phyloP scores from a whole-genome alignment of 2,797 vertebrate genomes.

The Hafferia zeledoni region DNA sequence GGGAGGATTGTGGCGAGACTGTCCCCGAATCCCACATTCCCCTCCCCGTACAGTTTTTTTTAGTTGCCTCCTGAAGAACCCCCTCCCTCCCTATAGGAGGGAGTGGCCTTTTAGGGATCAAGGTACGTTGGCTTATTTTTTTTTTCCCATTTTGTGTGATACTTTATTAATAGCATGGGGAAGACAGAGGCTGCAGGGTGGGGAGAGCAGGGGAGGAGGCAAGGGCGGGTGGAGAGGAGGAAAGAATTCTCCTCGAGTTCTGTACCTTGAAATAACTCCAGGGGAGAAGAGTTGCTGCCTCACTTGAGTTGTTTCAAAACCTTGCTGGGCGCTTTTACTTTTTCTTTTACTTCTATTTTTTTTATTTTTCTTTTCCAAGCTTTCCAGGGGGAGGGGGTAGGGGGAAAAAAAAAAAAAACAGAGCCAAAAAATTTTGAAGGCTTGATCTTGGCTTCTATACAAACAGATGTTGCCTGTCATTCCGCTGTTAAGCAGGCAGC shows the following conservation, averaged over 20 bases:
- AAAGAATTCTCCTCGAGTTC: slow-evolving; percentile 13
- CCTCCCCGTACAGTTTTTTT: background rate
- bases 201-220: slow-evolving; percentile 53
- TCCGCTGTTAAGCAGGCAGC: slow-evolving; percentile 82
- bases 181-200: slow-evolving; percentile 31
- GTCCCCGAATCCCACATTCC: slow-evolving; percentile 17
- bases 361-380: background rate
- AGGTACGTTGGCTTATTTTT: slow-evolving; percentile 45
- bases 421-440: slow-evolving; percentile 78
- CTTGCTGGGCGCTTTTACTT: slow-evolving; percentile 28
- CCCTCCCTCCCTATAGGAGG: slow-evolving; percentile 38
- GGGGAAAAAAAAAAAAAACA: background rate
- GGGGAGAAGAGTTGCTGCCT: slow-evolving; percentile 19
- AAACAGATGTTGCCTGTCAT: slow-evolving; percentile 92
- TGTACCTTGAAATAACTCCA: slow-evolving; percentile 61
- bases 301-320: slow-evolving; percentile 9
- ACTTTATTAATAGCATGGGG: slow-evolving; percentile 46
- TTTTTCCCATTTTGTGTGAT: background rate
- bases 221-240: slow-evolving; percentile 8
- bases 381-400: background rate
- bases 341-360: background rate
- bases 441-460: slow-evolving; percentile 82
- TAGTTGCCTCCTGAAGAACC: slow-evolving; percentile 64
- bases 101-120: slow-evolving; percentile 58
- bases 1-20: slow-evolving; percentile 7